These are phyloP conservation scores for Orthonyx spaldingii DNA, from an alignment of 2,113 vertebrate species.

Conservation along the genomic window DNA sequence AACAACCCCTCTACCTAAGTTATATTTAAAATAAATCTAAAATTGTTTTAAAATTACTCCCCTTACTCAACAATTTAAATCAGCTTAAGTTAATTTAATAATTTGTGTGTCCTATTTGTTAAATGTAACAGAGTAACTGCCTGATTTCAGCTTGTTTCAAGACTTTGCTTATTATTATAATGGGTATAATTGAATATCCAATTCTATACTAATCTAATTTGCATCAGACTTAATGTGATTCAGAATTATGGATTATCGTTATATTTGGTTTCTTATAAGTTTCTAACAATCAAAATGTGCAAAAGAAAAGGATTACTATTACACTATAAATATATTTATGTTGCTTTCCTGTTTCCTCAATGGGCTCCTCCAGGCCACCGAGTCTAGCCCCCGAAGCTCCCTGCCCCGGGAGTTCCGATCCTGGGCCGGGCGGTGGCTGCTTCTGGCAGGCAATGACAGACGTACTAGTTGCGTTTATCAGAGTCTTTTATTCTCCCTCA, in stretches of 20 bases:
- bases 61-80: not conserved
- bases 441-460: too few relatives aligned
- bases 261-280: slow-evolving; percentile 14
- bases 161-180: slow-evolving; percentile 6
- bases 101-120: not conserved
- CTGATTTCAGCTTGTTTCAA: not conserved
- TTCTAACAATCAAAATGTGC: slow-evolving; percentile 2
- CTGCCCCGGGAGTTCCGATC: too few relatives aligned
- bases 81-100: not conserved
- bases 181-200: not conserved
- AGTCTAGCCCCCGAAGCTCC: too few relatives aligned
- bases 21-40: not conserved
- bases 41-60: not conserved
- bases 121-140: not conserved
- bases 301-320: not conserved
- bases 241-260: not conserved
- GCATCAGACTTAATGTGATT: not conserved
- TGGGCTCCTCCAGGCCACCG: too few relatives aligned
- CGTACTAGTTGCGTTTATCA: too few relatives aligned
- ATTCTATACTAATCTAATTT: slow-evolving; percentile 10
- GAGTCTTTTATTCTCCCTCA: too few relatives aligned
- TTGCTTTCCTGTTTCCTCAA: too few relatives aligned
- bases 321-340: not conserved
- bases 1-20: fast-evolving
- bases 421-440: too few relatives aligned